Base-by-base conservation (phyloP, 2,113 vertebrate species). In the Heterotis niloticus region DNA sequence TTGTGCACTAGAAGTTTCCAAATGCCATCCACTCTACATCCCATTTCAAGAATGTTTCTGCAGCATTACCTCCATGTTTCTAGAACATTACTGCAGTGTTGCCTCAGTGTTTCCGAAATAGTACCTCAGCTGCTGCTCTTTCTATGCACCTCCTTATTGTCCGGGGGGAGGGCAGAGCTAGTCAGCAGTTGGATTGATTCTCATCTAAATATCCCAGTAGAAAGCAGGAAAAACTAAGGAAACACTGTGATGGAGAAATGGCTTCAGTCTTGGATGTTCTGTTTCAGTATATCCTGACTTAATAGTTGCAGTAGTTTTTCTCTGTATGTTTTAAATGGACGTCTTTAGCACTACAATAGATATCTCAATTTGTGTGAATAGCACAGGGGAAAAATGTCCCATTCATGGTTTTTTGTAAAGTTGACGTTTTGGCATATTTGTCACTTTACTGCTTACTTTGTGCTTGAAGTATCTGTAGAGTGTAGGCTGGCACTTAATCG, bases 351-450 rank as follows among this genome's bases (percentile, higher is more conserved):
- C 65, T 69, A 20, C 52, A 59, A 17, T 13, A 59, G 28, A 16
- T 66, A 14, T 34, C 76, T n/a, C 14, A 24, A 51, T 78, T 78
- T 56, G 12, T 71, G 69, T 76, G 64, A 12, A 20, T n/a, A 16
- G 59, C 75, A 69, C 71, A 29, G 74, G 24, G 9, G 75, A 13
- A 29, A 28, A 34, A 52, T 12, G 67, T 77, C 59, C 56, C 23
- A 28, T 26, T 77, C 54, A n/a, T 34, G 64, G 56, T 70, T 76
- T 52, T n/a, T 76, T 51, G 7, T n/a, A 20, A 26, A 14, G n/a
- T 64, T 65, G 17, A 11, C 72, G 26, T 17, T 64, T 60, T 64
- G 28, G 14, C 12, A 56, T 64, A 59, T 73, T 28, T 20, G 24
- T 56, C 23, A 72, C 18, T 51, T 13, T 51, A 64, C 4, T 10